These are phyloP conservation scores for Ornithorhynchus anatinus DNA, from an alignment of 2,113 vertebrate species.

Conservation along the genomic window DNA sequence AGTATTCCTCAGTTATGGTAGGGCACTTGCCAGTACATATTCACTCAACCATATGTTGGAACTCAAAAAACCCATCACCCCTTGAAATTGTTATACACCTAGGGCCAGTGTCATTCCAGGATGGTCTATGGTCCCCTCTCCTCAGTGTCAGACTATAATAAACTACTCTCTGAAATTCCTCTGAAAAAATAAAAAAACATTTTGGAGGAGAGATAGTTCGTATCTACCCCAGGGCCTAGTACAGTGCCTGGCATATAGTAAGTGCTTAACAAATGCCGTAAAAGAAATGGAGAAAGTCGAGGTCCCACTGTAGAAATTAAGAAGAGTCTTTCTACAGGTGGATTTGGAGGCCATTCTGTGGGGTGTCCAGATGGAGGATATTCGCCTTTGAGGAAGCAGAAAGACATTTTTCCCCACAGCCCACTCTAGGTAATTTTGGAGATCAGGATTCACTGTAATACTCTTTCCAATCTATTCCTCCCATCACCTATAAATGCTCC, in stretches of 20 bases:
- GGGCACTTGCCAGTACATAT: background rate
- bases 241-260: no score
- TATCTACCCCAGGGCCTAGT: no score
- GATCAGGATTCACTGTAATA: slow-evolving; percentile 9
- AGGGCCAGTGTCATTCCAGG: background rate
- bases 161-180: no score
- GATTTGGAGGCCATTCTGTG: slow-evolving; percentile 20
- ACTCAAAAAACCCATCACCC: background rate
- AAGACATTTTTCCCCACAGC: slow-evolving; percentile 2
- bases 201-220: no score
- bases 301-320: no score
- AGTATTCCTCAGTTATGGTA: background rate
- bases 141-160: no score
- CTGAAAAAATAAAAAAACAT: no score
- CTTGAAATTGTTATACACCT: background rate
- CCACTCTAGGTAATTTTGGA: background rate
- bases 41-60: background rate
- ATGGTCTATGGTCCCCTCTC: no score
- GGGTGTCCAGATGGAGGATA: slow-evolving; percentile 11
- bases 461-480: background rate
- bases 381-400: slow-evolving; percentile 1
- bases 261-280: no score
- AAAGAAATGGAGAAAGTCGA: no score
- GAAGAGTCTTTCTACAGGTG: no score
- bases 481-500: background rate